Evolutionary conservation across 2,113 vertebrate genomes (phyloP).

Genomic region (Heloderma charlesbogerti): DNA sequence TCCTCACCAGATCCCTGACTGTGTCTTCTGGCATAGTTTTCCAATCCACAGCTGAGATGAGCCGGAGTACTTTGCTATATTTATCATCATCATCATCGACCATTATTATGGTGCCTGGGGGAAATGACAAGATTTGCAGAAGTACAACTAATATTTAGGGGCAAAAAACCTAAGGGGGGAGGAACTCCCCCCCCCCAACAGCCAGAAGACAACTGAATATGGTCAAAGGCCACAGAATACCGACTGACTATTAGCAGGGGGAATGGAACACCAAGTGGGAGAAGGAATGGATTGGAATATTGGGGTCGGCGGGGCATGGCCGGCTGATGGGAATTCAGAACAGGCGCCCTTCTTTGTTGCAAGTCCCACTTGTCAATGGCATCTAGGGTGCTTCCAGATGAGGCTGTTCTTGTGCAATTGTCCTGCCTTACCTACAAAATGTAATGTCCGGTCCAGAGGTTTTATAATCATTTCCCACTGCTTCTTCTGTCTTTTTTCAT

Average conservation of each 20-base stretch:
- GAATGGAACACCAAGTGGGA: background rate
- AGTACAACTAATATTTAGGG: too few species aligned
- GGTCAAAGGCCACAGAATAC: background rate
- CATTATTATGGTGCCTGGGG: too few species aligned
- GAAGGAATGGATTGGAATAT: background rate
- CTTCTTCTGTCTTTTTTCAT: too few species aligned
- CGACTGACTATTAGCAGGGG: background rate
- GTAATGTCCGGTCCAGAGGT: too few species aligned
- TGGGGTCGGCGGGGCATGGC: background rate
- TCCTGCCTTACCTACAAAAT: too few species aligned
- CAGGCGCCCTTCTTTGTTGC: background rate
- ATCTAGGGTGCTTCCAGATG: too few species aligned
- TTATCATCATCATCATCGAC: background rate
- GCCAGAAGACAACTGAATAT: background rate
- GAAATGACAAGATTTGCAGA: too few species aligned
- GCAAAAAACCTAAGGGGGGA: too few species aligned
- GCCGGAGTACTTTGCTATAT: background rate
- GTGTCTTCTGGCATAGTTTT: background rate
- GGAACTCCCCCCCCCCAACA: too few species aligned
- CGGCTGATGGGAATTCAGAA: background rate
- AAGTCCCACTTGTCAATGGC: background rate
- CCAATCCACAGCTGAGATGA: background rate
- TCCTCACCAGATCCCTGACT: too few species aligned
- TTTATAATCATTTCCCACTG: too few species aligned
- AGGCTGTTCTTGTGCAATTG: too few species aligned